A percentile compares a stretch with the other conserved stretches of the same genome.
Evolutionary conservation across 2,888 invertebrate species (phyloP).

Genomic region (Geotrupes spiniger): DNA sequence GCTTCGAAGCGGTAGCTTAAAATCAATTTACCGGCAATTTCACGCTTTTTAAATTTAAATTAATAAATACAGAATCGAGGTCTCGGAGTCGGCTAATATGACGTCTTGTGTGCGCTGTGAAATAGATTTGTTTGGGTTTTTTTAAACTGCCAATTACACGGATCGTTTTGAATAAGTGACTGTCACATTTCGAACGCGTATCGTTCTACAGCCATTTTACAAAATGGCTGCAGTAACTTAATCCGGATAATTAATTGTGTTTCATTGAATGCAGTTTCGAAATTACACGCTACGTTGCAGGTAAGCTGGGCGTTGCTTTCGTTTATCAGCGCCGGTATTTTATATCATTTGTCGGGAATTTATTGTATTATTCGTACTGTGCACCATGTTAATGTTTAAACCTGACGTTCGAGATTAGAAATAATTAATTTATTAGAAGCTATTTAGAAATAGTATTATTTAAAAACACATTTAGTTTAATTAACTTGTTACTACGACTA

Average conservation of each 20-base stretch:
- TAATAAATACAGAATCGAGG: constrained; percentile 11
- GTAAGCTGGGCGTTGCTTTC: constrained; percentile 5
- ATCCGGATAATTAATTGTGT: constrained; percentile 21
- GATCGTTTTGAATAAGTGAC: constrained; percentile 19
- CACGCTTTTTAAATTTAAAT: constrained; percentile 24
- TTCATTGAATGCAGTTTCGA: constrained; percentile 22
- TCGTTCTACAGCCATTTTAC: constrained; percentile 18
- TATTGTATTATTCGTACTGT: not conserved
- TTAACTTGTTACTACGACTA: too few species aligned
- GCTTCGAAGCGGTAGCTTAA: constrained; percentile 17
- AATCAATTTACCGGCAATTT: constrained; percentile 29
- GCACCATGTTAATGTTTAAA: too few species aligned
- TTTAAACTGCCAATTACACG: constrained; percentile 23
- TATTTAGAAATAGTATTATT: too few species aligned
- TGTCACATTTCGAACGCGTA: constrained; percentile 4
- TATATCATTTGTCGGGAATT: not conserved
- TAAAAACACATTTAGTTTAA: too few species aligned
- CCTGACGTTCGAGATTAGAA: too few species aligned
- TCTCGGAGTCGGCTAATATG: constrained; percentile 11
- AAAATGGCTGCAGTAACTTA: constrained; percentile 25
- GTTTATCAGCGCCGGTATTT: constrained; percentile 1
- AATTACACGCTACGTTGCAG: constrained; percentile 17
- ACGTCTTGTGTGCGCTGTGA: constrained; percentile 12
- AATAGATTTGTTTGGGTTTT: constrained; percentile 23
- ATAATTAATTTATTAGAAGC: too few species aligned